Conservation (phyloP, 1,140 invertebrate genomes). For the Drosophila pectinifera region DNA sequence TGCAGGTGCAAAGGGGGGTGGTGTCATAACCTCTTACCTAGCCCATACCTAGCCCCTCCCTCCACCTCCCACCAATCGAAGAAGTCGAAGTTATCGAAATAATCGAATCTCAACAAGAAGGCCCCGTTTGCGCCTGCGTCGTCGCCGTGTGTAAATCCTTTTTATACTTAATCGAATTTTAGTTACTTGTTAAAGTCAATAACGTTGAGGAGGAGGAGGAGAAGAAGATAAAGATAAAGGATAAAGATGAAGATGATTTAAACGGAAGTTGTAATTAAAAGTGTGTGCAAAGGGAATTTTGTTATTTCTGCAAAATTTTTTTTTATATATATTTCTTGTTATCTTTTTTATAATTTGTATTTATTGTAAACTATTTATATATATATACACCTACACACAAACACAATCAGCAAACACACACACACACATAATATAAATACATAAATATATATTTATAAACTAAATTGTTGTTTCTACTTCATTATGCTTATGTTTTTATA, state of each 20-base stretch:
- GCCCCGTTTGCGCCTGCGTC: slow-evolving; percentile 57
- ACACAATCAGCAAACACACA: slow-evolving; percentile 39
- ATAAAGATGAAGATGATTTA: slow-evolving; percentile 17
- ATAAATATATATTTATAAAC: slow-evolving; percentile 65
- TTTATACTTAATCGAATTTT: slow-evolving; percentile 73
- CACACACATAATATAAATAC: slow-evolving; percentile 63
- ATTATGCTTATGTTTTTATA: slow-evolving; percentile 62
- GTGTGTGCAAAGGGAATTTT: slow-evolving; percentile 46
- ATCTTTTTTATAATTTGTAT: slow-evolving; percentile 63
- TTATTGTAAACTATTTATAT: slow-evolving; percentile 69
- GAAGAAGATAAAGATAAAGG: slow-evolving; percentile 8
- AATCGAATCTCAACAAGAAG: slow-evolving; percentile 35
- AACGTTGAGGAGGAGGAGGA: slow-evolving; percentile 17
- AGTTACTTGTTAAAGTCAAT: slow-evolving; percentile 63
- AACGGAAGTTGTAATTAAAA: slow-evolving; percentile 38
- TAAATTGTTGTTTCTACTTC: slow-evolving; percentile 77
- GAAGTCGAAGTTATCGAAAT: slow-evolving; percentile 21
- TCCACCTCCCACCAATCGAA: slow-evolving; percentile 5
- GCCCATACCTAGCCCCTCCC: background rate
- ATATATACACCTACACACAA: slow-evolving; percentile 18
- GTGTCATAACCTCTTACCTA: background rate
- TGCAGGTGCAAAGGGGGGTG: slow-evolving; percentile 44
- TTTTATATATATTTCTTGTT: slow-evolving; percentile 55
- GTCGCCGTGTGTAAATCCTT: slow-evolving; percentile 48
- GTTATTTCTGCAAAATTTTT: slow-evolving; percentile 45